Evolutionary conservation across 1,140 invertebrate genomes (phyloP).

Genomic region (Drepana arcuata): DNA sequence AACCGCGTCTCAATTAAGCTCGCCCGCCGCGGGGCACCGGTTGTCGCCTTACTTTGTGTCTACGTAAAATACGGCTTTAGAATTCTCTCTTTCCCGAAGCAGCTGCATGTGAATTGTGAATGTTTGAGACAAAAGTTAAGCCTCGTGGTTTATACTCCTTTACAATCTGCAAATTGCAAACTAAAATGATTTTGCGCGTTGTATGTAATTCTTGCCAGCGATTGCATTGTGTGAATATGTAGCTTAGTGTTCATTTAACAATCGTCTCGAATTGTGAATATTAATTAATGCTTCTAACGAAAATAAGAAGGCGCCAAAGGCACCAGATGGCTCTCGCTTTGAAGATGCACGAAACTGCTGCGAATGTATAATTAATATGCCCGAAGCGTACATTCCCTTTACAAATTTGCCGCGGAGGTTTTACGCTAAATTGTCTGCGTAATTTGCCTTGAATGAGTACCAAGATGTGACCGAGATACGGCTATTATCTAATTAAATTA

Average conservation of each 20-base stretch:
- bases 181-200: too few relatives aligned
- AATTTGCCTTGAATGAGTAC: constrained; percentile 11
- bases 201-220: too few relatives aligned
- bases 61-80: constrained; percentile 30
- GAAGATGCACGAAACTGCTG: constrained; percentile 15
- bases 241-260: too few relatives aligned
- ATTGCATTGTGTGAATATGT: too few relatives aligned
- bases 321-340: constrained; percentile 20
- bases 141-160: constrained; percentile 30
- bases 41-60: constrained; percentile 25
- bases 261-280: too few relatives aligned
- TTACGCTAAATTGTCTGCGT: constrained; percentile 12
- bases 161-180: too few relatives aligned
- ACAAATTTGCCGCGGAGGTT: constrained; percentile 18
- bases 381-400: constrained; percentile 19
- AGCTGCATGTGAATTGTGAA: constrained; percentile 26
- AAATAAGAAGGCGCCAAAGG: too few relatives aligned
- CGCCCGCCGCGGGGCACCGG: constrained; percentile 13
- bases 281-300: too few relatives aligned
- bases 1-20: constrained; percentile 32
- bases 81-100: constrained; percentile 19
- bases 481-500: too few relatives aligned
- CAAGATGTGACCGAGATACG: too few relatives aligned
- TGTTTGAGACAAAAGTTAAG: constrained; percentile 39
- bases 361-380: constrained; percentile 28